Conservation (phyloP, 2,888 invertebrate species). For the Gryllus longicercus region DNA sequence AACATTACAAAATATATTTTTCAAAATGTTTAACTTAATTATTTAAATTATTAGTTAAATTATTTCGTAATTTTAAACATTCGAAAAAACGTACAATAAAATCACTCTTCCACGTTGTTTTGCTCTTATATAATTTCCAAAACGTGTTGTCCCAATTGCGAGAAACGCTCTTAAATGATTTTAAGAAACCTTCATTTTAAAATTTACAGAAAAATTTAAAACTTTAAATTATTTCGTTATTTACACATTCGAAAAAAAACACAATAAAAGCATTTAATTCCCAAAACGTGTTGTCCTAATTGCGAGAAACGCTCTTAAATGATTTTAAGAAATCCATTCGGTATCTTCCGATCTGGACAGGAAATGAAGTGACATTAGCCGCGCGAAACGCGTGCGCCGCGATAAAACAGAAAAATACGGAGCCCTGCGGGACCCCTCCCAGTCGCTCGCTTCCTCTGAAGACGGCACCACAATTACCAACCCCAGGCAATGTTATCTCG, state of each 20-base stretch:
- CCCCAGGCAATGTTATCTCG: neutral
- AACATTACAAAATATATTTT: too few relatives aligned
- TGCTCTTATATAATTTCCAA: neutral
- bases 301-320: too few relatives aligned
- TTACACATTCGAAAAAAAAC: too few relatives aligned
- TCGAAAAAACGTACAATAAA: neutral
- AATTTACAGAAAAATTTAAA: too few relatives aligned
- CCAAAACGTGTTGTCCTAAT: too few relatives aligned
- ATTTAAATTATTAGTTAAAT: too few relatives aligned
- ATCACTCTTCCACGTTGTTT: neutral
- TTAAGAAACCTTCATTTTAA: too few relatives aligned
- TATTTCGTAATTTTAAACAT: neutral
- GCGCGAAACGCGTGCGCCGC: neutral
- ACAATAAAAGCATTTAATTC: too few relatives aligned
- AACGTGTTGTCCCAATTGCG: too few relatives aligned
- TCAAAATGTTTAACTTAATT: too few relatives aligned
- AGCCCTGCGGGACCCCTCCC: neutral
- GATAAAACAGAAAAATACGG: neutral
- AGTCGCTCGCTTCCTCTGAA: neutral
- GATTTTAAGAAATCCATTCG: neutral
- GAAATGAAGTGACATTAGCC: conserved; percentile 17
- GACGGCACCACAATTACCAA: conserved; percentile 1
- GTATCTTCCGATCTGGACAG: neutral
- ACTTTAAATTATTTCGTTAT: too few relatives aligned
- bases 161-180: too few relatives aligned